phyloP scores from a whole-genome alignment of 92 coral and sea anemone genomes.

The Galaxea fascicularis region DNA sequence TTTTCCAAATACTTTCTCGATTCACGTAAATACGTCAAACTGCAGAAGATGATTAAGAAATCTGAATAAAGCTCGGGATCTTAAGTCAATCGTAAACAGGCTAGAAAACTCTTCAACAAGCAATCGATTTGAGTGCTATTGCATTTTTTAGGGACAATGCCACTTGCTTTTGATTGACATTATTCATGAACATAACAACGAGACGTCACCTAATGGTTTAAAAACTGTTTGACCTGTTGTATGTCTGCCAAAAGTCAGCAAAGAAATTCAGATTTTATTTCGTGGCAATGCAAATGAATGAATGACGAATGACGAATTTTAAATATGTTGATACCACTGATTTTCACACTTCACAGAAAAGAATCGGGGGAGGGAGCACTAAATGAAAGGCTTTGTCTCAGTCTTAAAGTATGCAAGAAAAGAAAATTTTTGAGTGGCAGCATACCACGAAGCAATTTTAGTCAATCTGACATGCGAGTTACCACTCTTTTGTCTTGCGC shows the following conservation, averaged over 20 bases:
- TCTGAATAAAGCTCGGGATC: conserved; percentile 18
- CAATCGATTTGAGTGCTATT: neutral
- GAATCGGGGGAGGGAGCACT: neutral
- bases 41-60: conserved; percentile 13
- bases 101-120: neutral
- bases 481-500: no score
- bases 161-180: conserved; percentile 7
- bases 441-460: no score
- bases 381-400: no score
- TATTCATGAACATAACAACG: neutral
- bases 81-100: neutral
- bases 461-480: no score
- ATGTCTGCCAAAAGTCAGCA: neutral
- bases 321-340: neutral
- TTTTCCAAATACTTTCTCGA: neutral
- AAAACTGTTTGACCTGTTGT: no score
- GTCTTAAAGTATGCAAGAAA: no score
- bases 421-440: no score
- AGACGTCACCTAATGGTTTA: neutral
- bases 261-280: neutral
- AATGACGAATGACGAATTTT: neutral
- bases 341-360: neutral
- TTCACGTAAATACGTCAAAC: neutral
- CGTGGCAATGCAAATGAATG: no score
- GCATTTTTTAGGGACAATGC: neutral